Conservation (phyloP, 2,888 invertebrate genomes). For the Lasius fuliginosus region DNA sequence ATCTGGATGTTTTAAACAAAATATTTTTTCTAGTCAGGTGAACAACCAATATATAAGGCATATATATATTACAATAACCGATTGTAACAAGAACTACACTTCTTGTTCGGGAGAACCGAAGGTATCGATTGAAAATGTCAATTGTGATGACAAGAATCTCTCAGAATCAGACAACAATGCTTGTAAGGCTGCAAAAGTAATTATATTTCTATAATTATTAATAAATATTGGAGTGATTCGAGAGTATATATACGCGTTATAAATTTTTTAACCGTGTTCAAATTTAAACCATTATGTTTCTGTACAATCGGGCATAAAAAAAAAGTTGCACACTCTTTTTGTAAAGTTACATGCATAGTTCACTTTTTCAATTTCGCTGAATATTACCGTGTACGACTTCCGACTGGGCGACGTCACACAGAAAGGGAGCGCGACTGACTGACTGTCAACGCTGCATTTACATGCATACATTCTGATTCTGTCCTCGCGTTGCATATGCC, state of each 20-base stretch:
- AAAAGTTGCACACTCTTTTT: not conserved
- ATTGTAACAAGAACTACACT: not conserved
- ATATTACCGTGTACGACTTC: conserved; percentile 40
- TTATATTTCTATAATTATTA: conserved; percentile 14
- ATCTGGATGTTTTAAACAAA: not conserved
- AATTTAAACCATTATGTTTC: conserved; percentile 38
- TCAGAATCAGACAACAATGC: not conserved
- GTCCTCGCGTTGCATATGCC: conserved; percentile 55
- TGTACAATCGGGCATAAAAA: conserved; percentile 49
- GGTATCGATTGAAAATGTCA: not conserved
- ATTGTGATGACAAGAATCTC: not conserved
- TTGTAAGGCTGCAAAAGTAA: not conserved
- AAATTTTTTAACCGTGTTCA: not conserved
- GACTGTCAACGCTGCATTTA: conserved; percentile 65
- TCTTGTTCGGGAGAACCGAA: not conserved
- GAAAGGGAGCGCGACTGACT: conserved; percentile 66
- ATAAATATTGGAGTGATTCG: not conserved
- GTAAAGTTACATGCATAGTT: conserved; percentile 25
- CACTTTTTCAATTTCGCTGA: conserved; percentile 21
- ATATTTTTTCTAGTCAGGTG: not conserved
- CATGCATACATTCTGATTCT: conserved; percentile 24
- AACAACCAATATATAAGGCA: not conserved
- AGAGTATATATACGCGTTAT: not conserved
- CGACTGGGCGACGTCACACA: conserved; percentile 42
- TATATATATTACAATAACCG: not conserved